These are phyloP conservation scores for Drosophila leontia DNA, from an alignment of 1,140 invertebrate species.

Conservation along the genomic window DNA sequence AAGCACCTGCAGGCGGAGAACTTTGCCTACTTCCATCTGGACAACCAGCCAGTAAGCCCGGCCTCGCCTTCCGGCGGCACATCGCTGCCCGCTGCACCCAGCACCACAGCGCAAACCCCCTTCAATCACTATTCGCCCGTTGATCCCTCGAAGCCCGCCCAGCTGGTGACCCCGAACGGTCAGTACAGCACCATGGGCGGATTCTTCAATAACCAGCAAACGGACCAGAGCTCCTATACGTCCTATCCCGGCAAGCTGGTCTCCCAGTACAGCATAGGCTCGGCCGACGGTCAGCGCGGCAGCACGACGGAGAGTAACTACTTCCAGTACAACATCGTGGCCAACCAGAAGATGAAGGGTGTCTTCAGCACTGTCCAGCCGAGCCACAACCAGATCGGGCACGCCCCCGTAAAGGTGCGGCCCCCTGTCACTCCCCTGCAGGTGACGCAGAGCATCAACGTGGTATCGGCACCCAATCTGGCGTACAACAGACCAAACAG, in stretches of 20 bases:
- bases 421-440: slow-evolving; percentile 58
- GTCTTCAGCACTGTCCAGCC: slow-evolving; percentile 53
- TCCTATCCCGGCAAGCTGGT: slow-evolving; percentile 59
- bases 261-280: slow-evolving; percentile 74
- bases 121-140: slow-evolving; percentile 36
- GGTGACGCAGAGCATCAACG: slow-evolving; percentile 69
- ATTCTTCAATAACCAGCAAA: slow-evolving; percentile 85
- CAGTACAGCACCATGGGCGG: slow-evolving; percentile 86
- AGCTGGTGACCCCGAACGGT: slow-evolving; percentile 77
- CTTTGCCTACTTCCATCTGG: slow-evolving; percentile 82
- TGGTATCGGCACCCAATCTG: slow-evolving; percentile 70
- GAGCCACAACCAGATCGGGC: slow-evolving; percentile 60
- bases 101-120: slow-evolving; percentile 24
- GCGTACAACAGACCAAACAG: slow-evolving; percentile 41
- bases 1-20: slow-evolving; percentile 78
- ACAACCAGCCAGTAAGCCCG: slow-evolving; percentile 60
- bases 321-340: slow-evolving; percentile 78
- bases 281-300: slow-evolving; percentile 9
- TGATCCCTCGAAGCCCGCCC: slow-evolving; percentile 25
- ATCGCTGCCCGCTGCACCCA: background rate
- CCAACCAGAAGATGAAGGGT: slow-evolving; percentile 81
- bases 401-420: slow-evolving; percentile 50
- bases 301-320: slow-evolving; percentile 80
- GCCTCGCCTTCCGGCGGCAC: background rate
- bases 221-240: slow-evolving; percentile 27